Base-by-base conservation (phyloP, 2,113 vertebrate genomes). In the Phrynosoma blainvillii region DNA sequence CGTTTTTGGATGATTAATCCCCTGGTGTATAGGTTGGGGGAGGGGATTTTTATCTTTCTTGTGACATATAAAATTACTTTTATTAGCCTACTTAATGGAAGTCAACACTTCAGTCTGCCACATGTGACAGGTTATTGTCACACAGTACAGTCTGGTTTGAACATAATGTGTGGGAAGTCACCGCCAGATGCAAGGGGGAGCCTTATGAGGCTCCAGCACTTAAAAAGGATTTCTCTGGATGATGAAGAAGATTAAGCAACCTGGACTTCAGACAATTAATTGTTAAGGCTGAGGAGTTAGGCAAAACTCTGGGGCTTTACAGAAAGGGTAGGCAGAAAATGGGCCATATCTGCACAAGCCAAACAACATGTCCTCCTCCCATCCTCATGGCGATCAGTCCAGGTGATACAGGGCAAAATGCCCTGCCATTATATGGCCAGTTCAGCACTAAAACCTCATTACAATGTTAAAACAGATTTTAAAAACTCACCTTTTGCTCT, bases 31-130 rank as follows among this genome's bases (percentile, higher is more conserved):
- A 40, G 10, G 10, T 90, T 32, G 27, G 78, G 3, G 59, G 3
- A 79, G 40, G 87, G 80, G 90, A 66, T 84, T 87, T 84, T 5
- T 36, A 36, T 83, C 73, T 93, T 90, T 77, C 79, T 74, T 89
- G 71, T 65, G 79, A 91, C 84, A 90, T 89, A 88, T 68, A 27
- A 86, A 94, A 91, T 40, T 81, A 62, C 5, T 83, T 47, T 91
- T 89, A 95, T 68, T 71, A 81, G 13, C 20, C 21, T 83, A 80
- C 88, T 88, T 79, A 56, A 73, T 79, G 89, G 65, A 59, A 94
- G 88, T 81, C 87, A 92, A 86, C 82, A 91, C 82, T 75, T 92
- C 68, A 40, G 79, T 79, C 80, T 92, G 80, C 59, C 90, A 42
- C 59, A 90, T 84, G 21, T 74, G 66, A 32, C 78, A 25, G 14